phyloP scores from a whole-genome alignment of 2,113 vertebrate genomes.

The Dolichallabes microphthalmus region DNA sequence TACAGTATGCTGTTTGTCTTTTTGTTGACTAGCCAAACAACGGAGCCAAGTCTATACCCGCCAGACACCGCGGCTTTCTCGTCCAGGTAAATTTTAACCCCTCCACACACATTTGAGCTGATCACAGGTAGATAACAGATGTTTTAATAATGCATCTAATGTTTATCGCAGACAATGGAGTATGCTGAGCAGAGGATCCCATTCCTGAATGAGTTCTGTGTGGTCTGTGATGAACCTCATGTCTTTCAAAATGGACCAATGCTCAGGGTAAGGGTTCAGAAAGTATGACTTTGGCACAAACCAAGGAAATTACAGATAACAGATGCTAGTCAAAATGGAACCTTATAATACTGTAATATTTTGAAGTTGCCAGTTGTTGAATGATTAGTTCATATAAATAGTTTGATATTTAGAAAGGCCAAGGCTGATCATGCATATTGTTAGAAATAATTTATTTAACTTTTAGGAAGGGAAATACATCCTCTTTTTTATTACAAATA shows the following conservation, averaged over 20 bases:
- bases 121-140: not conserved
- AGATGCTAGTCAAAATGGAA: not conserved
- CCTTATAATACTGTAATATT: not conserved
- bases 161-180: constrained; percentile 80
- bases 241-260: constrained; percentile 91
- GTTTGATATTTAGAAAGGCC: not conserved
- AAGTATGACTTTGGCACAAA: not conserved
- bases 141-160: not conserved
- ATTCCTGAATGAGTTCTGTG: constrained; percentile 87
- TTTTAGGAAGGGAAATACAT: not conserved
- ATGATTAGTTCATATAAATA: not conserved
- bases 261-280: constrained; percentile 79
- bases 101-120: not conserved
- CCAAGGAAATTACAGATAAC: not conserved
- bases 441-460: not conserved
- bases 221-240: constrained; percentile 88
- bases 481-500: not conserved
- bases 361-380: not conserved
- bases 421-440: not conserved
- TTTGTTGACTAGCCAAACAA: constrained; percentile 73
- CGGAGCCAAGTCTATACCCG: constrained; percentile 81
- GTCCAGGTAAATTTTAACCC: constrained; percentile 76
- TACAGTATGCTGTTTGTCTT: constrained; percentile 49
- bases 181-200: constrained; percentile 89
- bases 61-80: constrained; percentile 83